Evolutionary conservation across 2,888 invertebrate species (phyloP), one percentile per base, ranked within the genome.

Genomic region (Lasioglossum lativentre): DNA sequence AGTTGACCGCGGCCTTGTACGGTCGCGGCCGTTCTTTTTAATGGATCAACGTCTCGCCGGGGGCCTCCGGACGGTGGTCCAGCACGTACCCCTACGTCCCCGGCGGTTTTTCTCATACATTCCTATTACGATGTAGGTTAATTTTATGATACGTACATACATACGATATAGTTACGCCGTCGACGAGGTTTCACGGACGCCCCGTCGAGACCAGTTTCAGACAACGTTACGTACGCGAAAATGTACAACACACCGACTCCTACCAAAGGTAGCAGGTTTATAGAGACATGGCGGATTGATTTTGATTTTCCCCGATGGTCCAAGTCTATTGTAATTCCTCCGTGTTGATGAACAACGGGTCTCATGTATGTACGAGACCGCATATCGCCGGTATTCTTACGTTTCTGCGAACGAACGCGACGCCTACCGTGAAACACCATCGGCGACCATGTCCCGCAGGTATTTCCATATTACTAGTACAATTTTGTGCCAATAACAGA

Each of bases 401-500:
- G 30, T 63, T 63, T 30, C 30, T 63, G 6, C 19, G 30, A 63
- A 70, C 4, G 38, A 34, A 12, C 19, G 30, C 23, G 56, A 38
- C 42, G 59, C 42, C 59, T 40, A 34, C 14, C 66, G 75, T 75
- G 75, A 38, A 86, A 81, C 75, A 82, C 42, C 70, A 30, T 88
- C 77, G 78, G 59, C 59, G 75, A 38, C 76, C 85, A 45, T 78
- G 85, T 86, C 75, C 75, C 84, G 83, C 89, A 92, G 87, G 88
- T 92, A 88, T 92, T 91, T 91, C 87, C 87, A 91, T 90, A 92
- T 92, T 91, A 88, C 89, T 92, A 94, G 95, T 95, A 95, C 94
- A 95, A 95, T 90, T 89, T 92, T 94, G 95, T 95, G 95, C 95
- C 95, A 95, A 95, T 94, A 94, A 89, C 89, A 90, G 86, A 93